Conservation (phyloP, 2,113 vertebrate genomes). For the Nothoprocta pentlandii region DNA sequence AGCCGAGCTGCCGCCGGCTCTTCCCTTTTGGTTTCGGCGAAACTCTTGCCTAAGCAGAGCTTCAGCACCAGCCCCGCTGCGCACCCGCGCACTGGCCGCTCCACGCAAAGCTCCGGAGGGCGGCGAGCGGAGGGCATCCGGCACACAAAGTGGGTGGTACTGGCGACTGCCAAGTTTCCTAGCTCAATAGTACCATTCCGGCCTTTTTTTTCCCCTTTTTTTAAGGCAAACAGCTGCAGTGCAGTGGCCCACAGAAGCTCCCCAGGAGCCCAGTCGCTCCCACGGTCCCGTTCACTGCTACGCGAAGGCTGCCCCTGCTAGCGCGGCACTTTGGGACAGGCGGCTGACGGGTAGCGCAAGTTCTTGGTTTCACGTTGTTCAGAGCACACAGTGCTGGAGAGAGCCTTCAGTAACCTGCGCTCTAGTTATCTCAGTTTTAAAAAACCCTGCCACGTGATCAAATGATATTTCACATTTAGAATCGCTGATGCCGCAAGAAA, state of each 20-base stretch:
- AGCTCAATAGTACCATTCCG: not conserved
- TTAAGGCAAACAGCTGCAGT: not conserved
- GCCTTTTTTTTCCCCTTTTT: too few species aligned
- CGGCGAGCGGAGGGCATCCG: not conserved
- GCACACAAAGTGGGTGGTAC: conserved; percentile 31
- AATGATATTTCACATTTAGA: not conserved
- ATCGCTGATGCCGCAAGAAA: not conserved
- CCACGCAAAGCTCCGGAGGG: not conserved
- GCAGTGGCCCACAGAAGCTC: not conserved
- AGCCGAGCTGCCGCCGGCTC: fast-evolving
- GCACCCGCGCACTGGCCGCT: not conserved
- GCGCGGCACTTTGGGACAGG: fast-evolving
- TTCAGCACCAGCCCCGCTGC: fast-evolving
- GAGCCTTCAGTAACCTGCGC: not conserved
- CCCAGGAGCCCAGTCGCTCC: not conserved
- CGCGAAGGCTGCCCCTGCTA: not conserved
- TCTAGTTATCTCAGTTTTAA: not conserved
- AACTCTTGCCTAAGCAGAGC: not conserved
- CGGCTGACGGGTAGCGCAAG: not conserved
- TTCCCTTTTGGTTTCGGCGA: not conserved
- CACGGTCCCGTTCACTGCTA: not conserved
- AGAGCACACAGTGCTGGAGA: fast-evolving
- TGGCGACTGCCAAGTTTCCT: conserved; percentile 36
- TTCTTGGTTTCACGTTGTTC: fast-evolving
- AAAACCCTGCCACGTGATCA: not conserved